These are phyloP conservation scores for Gobio gobio DNA, from an alignment of 2,113 vertebrate species.

Conservation along the genomic window DNA sequence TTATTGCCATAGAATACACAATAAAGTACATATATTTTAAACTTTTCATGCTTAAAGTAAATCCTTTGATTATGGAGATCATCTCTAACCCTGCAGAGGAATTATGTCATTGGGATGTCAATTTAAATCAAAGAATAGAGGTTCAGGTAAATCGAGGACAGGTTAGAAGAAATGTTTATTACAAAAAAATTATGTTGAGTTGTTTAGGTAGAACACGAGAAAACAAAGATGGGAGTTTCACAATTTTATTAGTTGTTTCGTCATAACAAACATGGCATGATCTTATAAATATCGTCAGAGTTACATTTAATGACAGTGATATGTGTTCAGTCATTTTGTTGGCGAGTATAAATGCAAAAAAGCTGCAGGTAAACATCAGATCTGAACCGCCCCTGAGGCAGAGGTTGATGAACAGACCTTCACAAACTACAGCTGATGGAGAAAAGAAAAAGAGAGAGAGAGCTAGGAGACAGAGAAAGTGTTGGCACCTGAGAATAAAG, in stretches of 20 bases:
- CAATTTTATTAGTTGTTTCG: neutral
- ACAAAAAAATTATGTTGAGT: neutral
- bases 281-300: neutral
- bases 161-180: neutral
- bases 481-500: neutral
- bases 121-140: neutral
- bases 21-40: neutral
- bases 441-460: constrained; percentile 1
- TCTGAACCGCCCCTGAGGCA: constrained; percentile 65
- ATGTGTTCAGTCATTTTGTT: neutral
- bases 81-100: neutral
- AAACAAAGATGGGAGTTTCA: neutral
- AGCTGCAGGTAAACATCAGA: constrained; percentile 70
- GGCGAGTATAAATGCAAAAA: constrained; percentile 48
- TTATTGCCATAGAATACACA: neutral
- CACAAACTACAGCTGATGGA: constrained; percentile 67
- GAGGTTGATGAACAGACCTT: constrained; percentile 74
- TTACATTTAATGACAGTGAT: neutral
- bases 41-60: neutral
- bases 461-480: neutral
- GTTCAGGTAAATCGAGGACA: neutral
- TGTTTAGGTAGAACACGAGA: neutral
- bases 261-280: neutral
- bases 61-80: neutral
- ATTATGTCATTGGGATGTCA: neutral